Evolutionary conservation across 2,113 vertebrate genomes (phyloP).

Genomic region (Argyrosomus japonicus): DNA sequence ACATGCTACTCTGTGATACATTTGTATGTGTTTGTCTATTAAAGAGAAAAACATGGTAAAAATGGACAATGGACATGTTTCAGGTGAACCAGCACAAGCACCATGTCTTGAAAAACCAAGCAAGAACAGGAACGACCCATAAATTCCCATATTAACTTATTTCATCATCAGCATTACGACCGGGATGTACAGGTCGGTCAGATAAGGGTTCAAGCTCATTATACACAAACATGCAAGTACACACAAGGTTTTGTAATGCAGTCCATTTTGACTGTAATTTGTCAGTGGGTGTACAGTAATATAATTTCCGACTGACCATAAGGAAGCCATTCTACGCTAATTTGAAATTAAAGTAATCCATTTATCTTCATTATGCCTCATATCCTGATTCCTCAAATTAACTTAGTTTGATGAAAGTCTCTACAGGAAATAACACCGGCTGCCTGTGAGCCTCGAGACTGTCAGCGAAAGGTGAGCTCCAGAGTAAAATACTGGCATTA

Average conservation of each 20-base stretch:
- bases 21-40: neutral
- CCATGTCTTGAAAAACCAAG: neutral
- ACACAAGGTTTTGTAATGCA: constrained; percentile 13
- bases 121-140: neutral
- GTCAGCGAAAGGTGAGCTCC: constrained; percentile 33
- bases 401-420: constrained; percentile 48
- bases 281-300: constrained; percentile 21
- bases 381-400: constrained; percentile 56
- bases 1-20: neutral
- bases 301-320: constrained; percentile 37
- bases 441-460: constrained; percentile 9
- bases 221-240: constrained; percentile 9
- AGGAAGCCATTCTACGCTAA: constrained; percentile 31
- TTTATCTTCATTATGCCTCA: constrained; percentile 61
- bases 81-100: neutral
- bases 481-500: constrained; percentile 7
- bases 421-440: constrained; percentile 20
- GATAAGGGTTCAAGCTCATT: neutral
- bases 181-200: neutral
- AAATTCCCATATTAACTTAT: neutral
- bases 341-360: constrained; percentile 61
- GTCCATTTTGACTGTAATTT: constrained; percentile 36
- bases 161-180: neutral
- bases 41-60: neutral
- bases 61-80: too few relatives aligned